Evolutionary conservation across 2,797 vertebrate species (phyloP), one percentile per base, ranked within the genome.

Genomic region (Atherinosoma microstoma): DNA sequence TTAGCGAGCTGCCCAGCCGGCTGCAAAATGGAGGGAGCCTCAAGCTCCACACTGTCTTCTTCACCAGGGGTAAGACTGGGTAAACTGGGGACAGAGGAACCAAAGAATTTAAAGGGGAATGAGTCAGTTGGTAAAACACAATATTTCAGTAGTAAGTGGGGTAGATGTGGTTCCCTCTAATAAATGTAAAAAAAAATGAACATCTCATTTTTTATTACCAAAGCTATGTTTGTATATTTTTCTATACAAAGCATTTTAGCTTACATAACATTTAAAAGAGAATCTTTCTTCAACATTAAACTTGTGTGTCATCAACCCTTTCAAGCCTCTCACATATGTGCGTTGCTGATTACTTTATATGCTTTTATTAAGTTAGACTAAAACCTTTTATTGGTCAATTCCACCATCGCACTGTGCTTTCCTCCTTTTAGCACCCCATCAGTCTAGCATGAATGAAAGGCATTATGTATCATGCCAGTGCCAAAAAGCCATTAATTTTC

Each of bases 1-100:
- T 98, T 94, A 97, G 94, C 69, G 97, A 96, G 93, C 94, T 99
- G 85, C 98, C 98, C 54, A 95, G 95, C 68, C 96, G 96, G n/a
- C 94, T 99, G 84, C 95, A 98, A 87, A 96, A 96, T 0, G 97
- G 98, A 58, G 97, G 95, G 87, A 97, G 96, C 91, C 92, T 99
- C 78, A 96, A 96, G 79, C 95, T 99, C 35, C 96, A 99, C 84
- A 95, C 96, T 0, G 96, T 98, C 77, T 95, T 99, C 54, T 99
- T 99, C 88, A 97, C 96, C 51, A 95, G 95, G 91, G 97, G 98
- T 99, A 82, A 87, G 92, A 61, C 70, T 42, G 47, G 59, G 38
- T 22, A 1, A 4, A 16, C 16, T 51, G 75, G 64, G 24, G 65
- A 27, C 3, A 5, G 20, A 12, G 32, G 9, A 29, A 45, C 32